phyloP scores from a whole-genome alignment of 1,140 invertebrate species.

The Proctacanthus coquilletti region DNA sequence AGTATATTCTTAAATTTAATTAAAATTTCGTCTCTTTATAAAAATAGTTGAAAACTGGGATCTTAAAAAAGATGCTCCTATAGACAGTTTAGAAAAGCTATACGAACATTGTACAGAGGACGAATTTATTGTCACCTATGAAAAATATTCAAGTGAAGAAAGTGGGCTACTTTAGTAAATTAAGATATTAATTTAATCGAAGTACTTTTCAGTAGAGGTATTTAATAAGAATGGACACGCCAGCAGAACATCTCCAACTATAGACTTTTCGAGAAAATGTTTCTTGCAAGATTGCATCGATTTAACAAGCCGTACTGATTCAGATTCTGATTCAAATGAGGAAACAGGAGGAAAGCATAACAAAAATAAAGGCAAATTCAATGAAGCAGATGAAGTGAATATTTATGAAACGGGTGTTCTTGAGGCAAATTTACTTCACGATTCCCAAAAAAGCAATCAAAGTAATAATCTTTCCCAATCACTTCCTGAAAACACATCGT shows the following conservation, averaged over 20 bases:
- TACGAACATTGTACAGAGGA: slow-evolving; percentile 11
- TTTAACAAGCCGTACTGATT: no score
- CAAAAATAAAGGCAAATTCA: no score
- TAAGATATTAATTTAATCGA: background rate
- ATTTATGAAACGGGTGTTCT: background rate
- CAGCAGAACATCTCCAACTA: no score
- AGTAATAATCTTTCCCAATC: background rate
- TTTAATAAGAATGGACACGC: no score
- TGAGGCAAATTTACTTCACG: background rate
- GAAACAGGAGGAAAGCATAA: no score
- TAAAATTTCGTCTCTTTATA: background rate
- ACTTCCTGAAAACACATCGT: slow-evolving; percentile 1
- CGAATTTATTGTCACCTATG: slow-evolving; percentile 8
- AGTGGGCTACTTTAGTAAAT: slow-evolving; percentile 7
- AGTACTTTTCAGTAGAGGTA: no score
- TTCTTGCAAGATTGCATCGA: no score
- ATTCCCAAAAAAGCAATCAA: background rate
- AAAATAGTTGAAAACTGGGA: slow-evolving; percentile 6
- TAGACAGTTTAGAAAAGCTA: no score
- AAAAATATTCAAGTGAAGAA: slow-evolving; percentile 20
- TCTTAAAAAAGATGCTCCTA: slow-evolving; percentile 7
- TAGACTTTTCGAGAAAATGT: no score
- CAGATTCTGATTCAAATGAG: no score
- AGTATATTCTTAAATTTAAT: background rate
- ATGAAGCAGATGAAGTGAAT: no score